These are phyloP conservation scores for Odocoileus hemionus DNA, from an alignment of 2,113 vertebrate species.

Conservation along the genomic window DNA sequence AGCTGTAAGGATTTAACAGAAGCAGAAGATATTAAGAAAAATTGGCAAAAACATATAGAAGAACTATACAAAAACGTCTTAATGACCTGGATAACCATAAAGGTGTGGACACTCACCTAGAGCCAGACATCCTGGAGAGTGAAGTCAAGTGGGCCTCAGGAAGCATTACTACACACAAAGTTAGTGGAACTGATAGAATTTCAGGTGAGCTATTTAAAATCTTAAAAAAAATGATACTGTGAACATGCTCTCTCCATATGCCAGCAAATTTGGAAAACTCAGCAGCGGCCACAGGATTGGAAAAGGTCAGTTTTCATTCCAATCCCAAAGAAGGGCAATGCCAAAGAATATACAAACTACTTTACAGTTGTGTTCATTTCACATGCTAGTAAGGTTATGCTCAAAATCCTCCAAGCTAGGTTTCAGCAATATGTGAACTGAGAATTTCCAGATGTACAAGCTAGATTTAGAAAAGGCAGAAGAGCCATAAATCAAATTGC, in stretches of 20 bases:
- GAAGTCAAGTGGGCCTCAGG: background rate
- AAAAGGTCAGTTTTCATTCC: background rate
- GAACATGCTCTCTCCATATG: background rate
- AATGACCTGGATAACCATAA: background rate
- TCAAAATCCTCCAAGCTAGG: background rate
- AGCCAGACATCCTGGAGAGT: background rate
- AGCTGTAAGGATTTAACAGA: background rate
- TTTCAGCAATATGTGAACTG: background rate
- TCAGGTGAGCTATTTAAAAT: background rate
- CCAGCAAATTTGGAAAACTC: background rate
- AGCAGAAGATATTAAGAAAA: background rate
- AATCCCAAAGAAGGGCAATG: background rate
- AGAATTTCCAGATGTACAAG: background rate
- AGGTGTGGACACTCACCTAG: background rate
- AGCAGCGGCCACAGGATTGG: background rate
- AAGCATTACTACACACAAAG: background rate
- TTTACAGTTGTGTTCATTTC: background rate
- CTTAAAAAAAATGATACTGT: background rate
- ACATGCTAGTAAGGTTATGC: fast-evolving
- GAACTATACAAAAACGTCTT: background rate
- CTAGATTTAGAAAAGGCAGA: background rate
- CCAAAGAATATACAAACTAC: background rate
- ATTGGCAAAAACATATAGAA: background rate
- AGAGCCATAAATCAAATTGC: background rate
- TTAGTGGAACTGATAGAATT: background rate